A percentile compares a stretch with the other conserved stretches of the same genome.
These are phyloP conservation scores for Macaria liturata DNA, from an alignment of 2,888 invertebrate genomes.

Conservation along the genomic window DNA sequence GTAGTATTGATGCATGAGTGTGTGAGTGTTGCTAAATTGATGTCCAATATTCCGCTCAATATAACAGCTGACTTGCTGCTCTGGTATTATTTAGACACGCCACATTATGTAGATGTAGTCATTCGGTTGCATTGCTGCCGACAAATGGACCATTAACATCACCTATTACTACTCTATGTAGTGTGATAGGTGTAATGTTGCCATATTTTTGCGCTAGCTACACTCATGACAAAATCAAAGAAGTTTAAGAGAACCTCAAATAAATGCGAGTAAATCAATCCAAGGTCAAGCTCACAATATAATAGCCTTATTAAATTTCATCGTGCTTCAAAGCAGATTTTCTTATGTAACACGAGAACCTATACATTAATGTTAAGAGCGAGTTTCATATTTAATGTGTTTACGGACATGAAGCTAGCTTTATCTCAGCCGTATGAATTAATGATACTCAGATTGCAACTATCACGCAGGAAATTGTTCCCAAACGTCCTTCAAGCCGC, in stretches of 20 bases:
- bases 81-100: constrained; percentile 13
- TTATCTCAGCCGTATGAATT: constrained; percentile 23
- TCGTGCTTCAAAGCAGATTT: no score
- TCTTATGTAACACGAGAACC: no score
- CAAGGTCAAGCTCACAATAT: no score
- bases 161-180: no score
- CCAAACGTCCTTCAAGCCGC: constrained; percentile 29
- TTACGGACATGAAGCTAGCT: no score
- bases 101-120: constrained; percentile 34
- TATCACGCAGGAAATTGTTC: constrained; percentile 32
- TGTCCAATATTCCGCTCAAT: constrained; percentile 11
- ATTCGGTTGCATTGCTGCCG: constrained; percentile 25
- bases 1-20: no score
- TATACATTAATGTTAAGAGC: no score
- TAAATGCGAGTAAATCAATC: no score
- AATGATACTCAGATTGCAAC: constrained; percentile 32
- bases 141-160: constrained; percentile 16
- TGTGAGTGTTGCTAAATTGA: not conserved
- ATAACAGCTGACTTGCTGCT: constrained; percentile 15
- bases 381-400: constrained; percentile 14
- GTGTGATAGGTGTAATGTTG: not conserved
- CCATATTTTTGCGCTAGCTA: no score
- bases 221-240: no score
- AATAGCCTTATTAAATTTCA: no score
- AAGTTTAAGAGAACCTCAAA: no score